phyloP scores from a whole-genome alignment of 2,113 vertebrate genomes.

The Labrus mixtus region DNA sequence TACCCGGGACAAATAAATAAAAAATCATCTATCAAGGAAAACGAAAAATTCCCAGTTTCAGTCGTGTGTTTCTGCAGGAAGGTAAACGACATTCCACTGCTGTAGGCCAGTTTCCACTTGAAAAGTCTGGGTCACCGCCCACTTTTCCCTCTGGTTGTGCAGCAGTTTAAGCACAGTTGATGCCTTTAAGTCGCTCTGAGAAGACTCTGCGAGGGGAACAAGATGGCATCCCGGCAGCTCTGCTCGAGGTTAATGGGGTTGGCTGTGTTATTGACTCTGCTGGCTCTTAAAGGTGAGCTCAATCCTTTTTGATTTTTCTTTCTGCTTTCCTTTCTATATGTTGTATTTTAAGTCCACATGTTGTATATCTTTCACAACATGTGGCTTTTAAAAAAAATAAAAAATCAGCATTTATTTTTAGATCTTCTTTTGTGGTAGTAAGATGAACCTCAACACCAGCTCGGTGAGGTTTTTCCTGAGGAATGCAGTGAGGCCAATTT shows the following conservation, averaged over 20 bases:
- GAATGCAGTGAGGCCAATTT: too few species aligned
- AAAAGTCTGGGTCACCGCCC: conserved; percentile 51
- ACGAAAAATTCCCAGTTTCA: conserved; percentile 22
- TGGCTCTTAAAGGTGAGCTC: conserved; percentile 76
- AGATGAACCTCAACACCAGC: neutral
- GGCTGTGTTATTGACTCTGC: conserved; percentile 62
- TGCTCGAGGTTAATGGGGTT: conserved; percentile 64
- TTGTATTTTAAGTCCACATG: neutral
- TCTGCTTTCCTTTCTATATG: neutral
- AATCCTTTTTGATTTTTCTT: neutral
- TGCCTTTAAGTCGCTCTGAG: conserved; percentile 38
- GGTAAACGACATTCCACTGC: conserved; percentile 61
- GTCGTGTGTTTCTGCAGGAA: conserved; percentile 47
- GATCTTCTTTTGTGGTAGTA: neutral
- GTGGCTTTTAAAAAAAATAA: neutral
- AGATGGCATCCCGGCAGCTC: conserved; percentile 73
- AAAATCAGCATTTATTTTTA: neutral
- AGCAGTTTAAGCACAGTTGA: conserved; percentile 32
- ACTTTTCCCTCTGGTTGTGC: conserved; percentile 21
- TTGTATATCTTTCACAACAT: neutral
- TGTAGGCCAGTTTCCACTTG: conserved; percentile 67
- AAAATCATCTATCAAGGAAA: too few species aligned
- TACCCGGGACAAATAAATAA: conserved; percentile 26
- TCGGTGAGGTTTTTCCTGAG: too few species aligned
- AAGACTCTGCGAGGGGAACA: conserved; percentile 27